Base-by-base conservation (phyloP, 2,888 invertebrate genomes). In the Xestobium rufovillosum region DNA sequence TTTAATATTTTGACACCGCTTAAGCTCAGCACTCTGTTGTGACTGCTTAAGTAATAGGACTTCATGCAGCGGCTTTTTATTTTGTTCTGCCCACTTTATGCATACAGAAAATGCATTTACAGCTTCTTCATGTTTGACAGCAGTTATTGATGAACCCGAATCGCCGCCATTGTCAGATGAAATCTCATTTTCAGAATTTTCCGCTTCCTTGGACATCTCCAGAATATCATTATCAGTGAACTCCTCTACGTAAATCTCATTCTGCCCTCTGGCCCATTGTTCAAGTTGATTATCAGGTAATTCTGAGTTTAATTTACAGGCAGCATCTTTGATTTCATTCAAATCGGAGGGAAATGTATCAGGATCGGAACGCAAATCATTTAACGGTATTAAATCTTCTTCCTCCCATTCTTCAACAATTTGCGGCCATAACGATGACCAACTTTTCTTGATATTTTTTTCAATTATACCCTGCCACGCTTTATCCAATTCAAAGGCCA, bases 381-480 rank as follows among this genome's bases (percentile, higher is more conserved):
- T 19, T 19, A 19, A 19, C n/a, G 23, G 23, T 8, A 19, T 19
- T 19, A 19, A 19, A 19, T n/a, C 23, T 19, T 19, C 23, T 6
- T 19, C 23, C 23, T 19, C 23, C 23, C 23, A n/a, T 19, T 19
- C n/a, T 19, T 19, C 23, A 8, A 19, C 23, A 19, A n/a, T 19
- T 19, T 19, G 23, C n/a, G 23, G 23, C 6, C 23, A n/a, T 19
- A 19, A n/a, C n/a, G 23, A 19, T 19, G 23, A 19, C 23, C 23
- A 19, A 19, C 23, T 19, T 19, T 19, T 19, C 23, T 19, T 19
- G 23, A 19, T 19, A 19, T 19, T 19, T 19, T 19, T 19, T n/a
- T 19, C n/a, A 19, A n/a, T n/a, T 19, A 19, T 19, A 19, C 23
- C 23, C n/a, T 19, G 23, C 23, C 23, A n/a, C n/a, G n/a, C n/a